Conservation (phyloP, 1,140 invertebrate genomes). For the Camponotus pennsylvanicus region DNA sequence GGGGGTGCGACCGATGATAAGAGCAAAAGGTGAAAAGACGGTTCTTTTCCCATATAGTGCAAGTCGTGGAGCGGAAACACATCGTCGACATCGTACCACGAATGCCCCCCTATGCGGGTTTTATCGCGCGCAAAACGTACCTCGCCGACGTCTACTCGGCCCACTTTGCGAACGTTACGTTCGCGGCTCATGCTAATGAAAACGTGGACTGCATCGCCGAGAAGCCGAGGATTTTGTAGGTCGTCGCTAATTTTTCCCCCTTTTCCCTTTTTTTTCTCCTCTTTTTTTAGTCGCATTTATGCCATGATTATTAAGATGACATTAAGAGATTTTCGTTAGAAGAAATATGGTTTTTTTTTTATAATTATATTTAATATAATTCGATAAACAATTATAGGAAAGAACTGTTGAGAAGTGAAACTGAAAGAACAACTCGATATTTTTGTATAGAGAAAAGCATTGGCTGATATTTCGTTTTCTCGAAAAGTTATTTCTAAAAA, state of each 20-base stretch:
- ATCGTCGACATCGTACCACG: slow-evolving; percentile 20
- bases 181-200: slow-evolving; percentile 60
- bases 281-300: neutral
- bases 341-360: too few species aligned
- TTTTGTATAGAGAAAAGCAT: too few species aligned
- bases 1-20: slow-evolving; percentile 75
- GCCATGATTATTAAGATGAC: neutral
- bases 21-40: slow-evolving; percentile 68
- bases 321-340: too few species aligned
- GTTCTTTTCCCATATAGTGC: slow-evolving; percentile 78
- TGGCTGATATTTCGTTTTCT: too few species aligned
- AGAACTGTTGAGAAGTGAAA: too few species aligned
- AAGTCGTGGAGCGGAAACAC: slow-evolving; percentile 76
- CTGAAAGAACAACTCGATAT: too few species aligned
- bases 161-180: slow-evolving; percentile 71
- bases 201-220: slow-evolving; percentile 15
- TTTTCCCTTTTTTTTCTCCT: too few species aligned
- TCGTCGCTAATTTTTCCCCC: neutral
- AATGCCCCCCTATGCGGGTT: slow-evolving; percentile 76
- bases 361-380: too few species aligned
- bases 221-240: slow-evolving; percentile 16
- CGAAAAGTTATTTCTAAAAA: too few species aligned
- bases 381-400: too few species aligned
- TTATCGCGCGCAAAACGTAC: slow-evolving; percentile 77
- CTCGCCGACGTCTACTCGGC: slow-evolving; percentile 64